These are phyloP conservation scores for Odontothrips loti DNA, from an alignment of 2,888 invertebrate genomes.

Conservation along the genomic window DNA sequence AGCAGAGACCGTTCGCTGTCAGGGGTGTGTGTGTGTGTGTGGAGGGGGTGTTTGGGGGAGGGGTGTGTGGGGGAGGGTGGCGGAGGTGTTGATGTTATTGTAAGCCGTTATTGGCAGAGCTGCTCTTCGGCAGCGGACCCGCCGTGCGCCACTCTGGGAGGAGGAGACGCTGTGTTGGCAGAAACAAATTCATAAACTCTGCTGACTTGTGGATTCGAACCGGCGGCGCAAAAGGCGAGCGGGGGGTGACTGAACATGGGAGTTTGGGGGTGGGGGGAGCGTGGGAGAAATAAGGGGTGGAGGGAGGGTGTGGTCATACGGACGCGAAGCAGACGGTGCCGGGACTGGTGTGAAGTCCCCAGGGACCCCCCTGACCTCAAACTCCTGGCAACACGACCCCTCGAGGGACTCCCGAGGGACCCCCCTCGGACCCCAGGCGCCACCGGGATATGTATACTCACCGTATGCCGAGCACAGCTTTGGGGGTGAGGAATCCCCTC, in stretches of 20 bases:
- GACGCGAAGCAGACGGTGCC: not conserved
- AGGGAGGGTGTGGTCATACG: not conserved
- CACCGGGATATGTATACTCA: too few relatives aligned
- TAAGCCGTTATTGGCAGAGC: not conserved
- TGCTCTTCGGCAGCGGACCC: not conserved
- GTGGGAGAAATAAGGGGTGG: not conserved
- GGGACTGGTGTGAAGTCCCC: not conserved
- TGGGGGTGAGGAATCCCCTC: too few relatives aligned
- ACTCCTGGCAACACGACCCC: not conserved
- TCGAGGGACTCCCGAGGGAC: too few relatives aligned
- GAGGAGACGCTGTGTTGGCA: not conserved
- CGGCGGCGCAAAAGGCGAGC: not conserved
- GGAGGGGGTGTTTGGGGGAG: not conserved
- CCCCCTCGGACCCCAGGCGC: too few relatives aligned
- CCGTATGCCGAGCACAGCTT: too few relatives aligned
- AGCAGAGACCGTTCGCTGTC: not conserved
- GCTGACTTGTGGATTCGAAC: conserved; percentile 9
- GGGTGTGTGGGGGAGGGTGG: not conserved
- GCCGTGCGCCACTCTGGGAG: not conserved
- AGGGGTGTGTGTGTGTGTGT: too few relatives aligned
- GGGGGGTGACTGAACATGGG: not conserved
- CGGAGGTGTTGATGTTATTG: conserved; percentile 19
- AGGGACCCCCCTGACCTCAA: not conserved
- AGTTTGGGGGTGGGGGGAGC: not conserved
- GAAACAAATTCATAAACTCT: conserved; percentile 23